Base-by-base conservation (phyloP, 2,113 vertebrate species). In the Callithrix jacchus region DNA sequence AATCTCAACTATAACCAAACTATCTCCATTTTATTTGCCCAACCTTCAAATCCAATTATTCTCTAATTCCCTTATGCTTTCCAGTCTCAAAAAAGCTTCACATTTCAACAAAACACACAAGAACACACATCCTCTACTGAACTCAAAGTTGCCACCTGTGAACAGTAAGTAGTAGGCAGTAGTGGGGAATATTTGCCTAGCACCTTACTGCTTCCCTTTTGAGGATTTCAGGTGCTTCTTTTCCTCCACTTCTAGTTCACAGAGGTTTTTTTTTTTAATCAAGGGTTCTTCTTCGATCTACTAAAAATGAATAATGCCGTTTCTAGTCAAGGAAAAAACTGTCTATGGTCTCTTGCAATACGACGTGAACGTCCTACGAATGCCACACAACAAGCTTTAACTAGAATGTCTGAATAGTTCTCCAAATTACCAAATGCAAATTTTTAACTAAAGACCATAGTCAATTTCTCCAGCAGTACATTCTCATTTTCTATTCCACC, bases 401-500 rank as follows among this genome's bases (percentile, higher is more conserved):
- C 45, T 92, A 87, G 90, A 94, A 76, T 85, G 85, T 90, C 52
- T 91, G 5, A 92, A 35, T 71, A 88, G 49, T 70, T 87, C 64
- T 42, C 56, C 81, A 66, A 23, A 32, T 93, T 45, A 47, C 16
- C 47, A 91, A 94, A 83, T 82, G 13, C 32, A 58, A 71, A 35
- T 89, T 96, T 91, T 71, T 87, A 92, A 21, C 37, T 66, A 82
- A 47, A 83, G 71, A 79, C 94, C n/a, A 58, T 83, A 92, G 61
- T 79, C 81, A 32, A 1, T 94, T 97, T 84, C 79, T 96, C 82
- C 42, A 35, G 84, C 56, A 93, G 9, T 89, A 66, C 20, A 27
- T 89, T 87, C 74, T 85, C 64, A 80, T 86, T 95, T 96, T 40
- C n/a, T 85, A 61, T 66, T n/a, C 64, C 1, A 49, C 42, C 40